These are phyloP conservation scores for Elaphurus davidianus DNA, from an alignment of 2,113 vertebrate genomes.

Conservation along the genomic window DNA sequence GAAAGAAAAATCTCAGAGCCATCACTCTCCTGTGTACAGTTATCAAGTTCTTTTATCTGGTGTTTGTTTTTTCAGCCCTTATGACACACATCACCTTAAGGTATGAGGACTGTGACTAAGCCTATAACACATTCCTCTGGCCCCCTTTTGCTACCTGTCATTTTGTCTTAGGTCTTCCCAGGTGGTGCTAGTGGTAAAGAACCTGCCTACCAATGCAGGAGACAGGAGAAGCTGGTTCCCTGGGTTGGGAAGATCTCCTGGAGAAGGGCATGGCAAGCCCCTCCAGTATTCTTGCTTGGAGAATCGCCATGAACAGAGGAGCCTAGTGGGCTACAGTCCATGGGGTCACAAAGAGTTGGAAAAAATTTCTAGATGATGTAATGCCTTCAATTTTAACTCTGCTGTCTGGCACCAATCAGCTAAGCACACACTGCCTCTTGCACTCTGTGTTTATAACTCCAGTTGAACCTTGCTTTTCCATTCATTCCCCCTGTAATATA, in stretches of 20 bases:
- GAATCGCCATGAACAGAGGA: not conserved
- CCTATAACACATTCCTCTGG: not conserved
- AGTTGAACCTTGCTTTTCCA: not conserved
- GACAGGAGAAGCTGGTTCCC: not conserved
- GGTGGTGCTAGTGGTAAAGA: not conserved
- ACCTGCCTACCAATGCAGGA: not conserved
- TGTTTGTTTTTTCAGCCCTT: not conserved
- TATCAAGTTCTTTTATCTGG: not conserved
- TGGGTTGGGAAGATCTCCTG: not conserved
- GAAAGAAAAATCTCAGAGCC: not conserved
- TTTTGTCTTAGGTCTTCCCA: not conserved
- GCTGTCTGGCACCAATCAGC: too few species aligned
- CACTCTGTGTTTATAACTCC: accelerated
- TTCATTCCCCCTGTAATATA: not conserved
- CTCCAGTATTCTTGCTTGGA: not conserved
- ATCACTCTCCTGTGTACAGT: not conserved
- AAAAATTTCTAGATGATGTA: not conserved
- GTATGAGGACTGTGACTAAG: not conserved
- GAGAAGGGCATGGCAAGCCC: not conserved
- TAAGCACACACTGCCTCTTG: not conserved
- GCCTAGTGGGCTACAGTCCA: not conserved
- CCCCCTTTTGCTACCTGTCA: not conserved
- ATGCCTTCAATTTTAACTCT: not conserved
- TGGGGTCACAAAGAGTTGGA: not conserved
- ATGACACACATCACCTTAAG: not conserved